phyloP scores from a whole-genome alignment of 2,797 vertebrate genomes.

The Acanthopagrus latus region DNA sequence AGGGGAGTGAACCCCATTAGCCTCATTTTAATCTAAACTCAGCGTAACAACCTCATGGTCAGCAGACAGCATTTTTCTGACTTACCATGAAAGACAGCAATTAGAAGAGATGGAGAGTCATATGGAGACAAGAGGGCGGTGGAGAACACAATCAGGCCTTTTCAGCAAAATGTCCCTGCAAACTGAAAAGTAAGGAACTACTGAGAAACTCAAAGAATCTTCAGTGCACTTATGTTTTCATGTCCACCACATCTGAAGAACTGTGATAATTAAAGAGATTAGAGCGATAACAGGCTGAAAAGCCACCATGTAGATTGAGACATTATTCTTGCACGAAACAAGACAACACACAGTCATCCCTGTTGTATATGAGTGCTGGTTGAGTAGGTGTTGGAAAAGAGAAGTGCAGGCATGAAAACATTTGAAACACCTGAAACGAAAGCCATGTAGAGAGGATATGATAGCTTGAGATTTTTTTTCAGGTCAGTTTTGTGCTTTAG shows the following conservation, averaged over 20 bases:
- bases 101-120: slow-evolving; percentile 25
- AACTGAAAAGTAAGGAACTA: slow-evolving; percentile 9
- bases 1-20: slow-evolving; percentile 25
- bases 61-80: slow-evolving; percentile 26
- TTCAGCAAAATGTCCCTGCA: slow-evolving; percentile 15
- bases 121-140: slow-evolving; percentile 11
- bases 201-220: slow-evolving; percentile 13
- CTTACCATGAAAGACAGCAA: slow-evolving; percentile 8
- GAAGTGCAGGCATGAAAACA: background rate
- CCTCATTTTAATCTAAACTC: slow-evolving; percentile 23
- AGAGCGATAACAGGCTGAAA: slow-evolving; percentile 1
- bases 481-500: background rate
- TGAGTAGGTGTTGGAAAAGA: background rate
- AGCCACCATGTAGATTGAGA: background rate
- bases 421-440: background rate
- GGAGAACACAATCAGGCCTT: slow-evolving; percentile 40
- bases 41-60: slow-evolving; percentile 24
- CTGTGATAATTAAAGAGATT: slow-evolving; percentile 1
- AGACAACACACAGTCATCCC: background rate
- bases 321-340: background rate
- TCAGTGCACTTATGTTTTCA: background rate
- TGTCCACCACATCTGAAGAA: slow-evolving; percentile 5
- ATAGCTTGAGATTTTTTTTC: background rate
- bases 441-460: background rate
- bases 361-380: background rate